Conservation (phyloP, 2,113 vertebrate genomes). For the Aythya baeri region DNA sequence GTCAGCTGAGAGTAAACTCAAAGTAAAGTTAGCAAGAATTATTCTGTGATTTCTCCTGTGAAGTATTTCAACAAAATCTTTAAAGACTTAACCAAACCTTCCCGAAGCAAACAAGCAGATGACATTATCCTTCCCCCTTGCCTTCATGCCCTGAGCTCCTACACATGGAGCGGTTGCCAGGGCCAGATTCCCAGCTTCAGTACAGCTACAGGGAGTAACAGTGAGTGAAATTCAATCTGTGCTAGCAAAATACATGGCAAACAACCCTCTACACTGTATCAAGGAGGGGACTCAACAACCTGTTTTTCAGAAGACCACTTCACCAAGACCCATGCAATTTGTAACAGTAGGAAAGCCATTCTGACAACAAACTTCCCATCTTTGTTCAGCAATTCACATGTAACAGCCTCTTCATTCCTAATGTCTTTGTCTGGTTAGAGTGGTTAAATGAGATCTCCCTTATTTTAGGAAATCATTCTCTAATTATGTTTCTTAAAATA, state of each 20-base stretch:
- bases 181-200: constrained; percentile 15
- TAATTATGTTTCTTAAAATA: constrained; percentile 25
- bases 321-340: not conserved
- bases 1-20: constrained; percentile 13
- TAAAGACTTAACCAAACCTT: constrained; percentile 37
- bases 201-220: not conserved
- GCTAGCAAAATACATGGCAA: constrained; percentile 12
- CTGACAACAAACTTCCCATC: not conserved
- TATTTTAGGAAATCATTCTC: not conserved
- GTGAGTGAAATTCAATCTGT: not conserved
- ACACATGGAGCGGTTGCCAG: not conserved
- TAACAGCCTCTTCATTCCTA: not conserved
- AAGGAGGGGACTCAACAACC: not conserved
- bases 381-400: not conserved
- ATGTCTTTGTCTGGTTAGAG: not conserved
- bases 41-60: constrained; percentile 15
- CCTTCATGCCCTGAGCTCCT: not conserved
- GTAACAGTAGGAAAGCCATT: not conserved
- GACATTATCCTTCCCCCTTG: constrained; percentile 36
- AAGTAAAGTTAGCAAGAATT: constrained; percentile 22
- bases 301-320: not conserved
- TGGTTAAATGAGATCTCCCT: not conserved
- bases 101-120: constrained; percentile 32
- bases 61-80: constrained; percentile 26
- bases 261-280: not conserved